These are phyloP conservation scores for Carapus acus DNA, from an alignment of 2,797 vertebrate genomes.

Conservation along the genomic window DNA sequence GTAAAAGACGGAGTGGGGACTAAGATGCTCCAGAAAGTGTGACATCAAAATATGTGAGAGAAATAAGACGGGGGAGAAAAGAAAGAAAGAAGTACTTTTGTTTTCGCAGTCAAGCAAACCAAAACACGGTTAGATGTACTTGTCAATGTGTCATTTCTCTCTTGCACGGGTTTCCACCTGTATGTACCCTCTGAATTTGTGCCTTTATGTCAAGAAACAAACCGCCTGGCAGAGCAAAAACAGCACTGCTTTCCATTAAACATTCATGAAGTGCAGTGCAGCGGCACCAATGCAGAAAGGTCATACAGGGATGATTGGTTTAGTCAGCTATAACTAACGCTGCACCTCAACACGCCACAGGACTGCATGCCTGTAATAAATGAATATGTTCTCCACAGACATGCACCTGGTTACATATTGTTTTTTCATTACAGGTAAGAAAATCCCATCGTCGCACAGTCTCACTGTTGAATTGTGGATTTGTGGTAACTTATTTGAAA, in stretches of 20 bases:
- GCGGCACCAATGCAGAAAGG: conserved; percentile 66
- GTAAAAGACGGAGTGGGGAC: conserved; percentile 2
- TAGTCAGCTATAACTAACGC: conserved; percentile 37
- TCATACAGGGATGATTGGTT: conserved; percentile 62
- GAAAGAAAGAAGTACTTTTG: too few species aligned
- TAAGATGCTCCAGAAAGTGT: conserved; percentile 1
- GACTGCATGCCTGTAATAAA: conserved; percentile 42
- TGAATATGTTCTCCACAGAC: conserved; percentile 43
- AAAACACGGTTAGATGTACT: too few species aligned
- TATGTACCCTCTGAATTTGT: conserved; percentile 53
- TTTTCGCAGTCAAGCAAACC: too few species aligned
- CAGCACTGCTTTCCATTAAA: conserved; percentile 62
- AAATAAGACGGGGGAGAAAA: too few species aligned
- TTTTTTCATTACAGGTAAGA: conserved; percentile 38
- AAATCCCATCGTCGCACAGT: conserved; percentile 28
- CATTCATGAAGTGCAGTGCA: conserved; percentile 68
- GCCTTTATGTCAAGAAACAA: conserved; percentile 58
- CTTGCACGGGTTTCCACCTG: too few species aligned
- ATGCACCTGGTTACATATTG: conserved; percentile 33
- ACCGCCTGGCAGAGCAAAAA: conserved; percentile 58
- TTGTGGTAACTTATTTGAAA: conserved; percentile 26
- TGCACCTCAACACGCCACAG: conserved; percentile 27
- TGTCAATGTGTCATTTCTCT: too few species aligned
- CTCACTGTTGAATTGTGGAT: conserved; percentile 27
- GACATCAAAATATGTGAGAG: too few species aligned